Conservation (phyloP, 37 sponge, comb jelly and placozoan genomes). For the Agelas oroides region DNA sequence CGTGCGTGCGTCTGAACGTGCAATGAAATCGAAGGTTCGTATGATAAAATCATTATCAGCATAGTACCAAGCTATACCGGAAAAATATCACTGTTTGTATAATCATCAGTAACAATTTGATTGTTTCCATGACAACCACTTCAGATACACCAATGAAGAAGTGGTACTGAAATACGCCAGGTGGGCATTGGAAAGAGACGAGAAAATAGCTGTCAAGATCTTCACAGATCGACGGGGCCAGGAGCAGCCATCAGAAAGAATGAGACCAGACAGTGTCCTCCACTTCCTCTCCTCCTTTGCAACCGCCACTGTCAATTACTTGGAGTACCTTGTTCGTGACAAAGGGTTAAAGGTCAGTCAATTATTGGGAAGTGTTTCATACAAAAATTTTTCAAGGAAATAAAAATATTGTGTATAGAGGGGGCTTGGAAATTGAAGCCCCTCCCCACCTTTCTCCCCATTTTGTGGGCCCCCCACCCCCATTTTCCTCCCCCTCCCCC, state of each 20-base stretch:
- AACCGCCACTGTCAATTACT: constrained; percentile 55
- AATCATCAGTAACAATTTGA: too few species aligned
- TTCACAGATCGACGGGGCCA: constrained; percentile 49
- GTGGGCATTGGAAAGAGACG: constrained; percentile 85
- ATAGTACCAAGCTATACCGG: too few species aligned
- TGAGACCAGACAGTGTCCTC: constrained; percentile 41
- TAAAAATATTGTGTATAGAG: too few species aligned
- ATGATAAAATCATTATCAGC: too few species aligned
- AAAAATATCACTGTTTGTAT: too few species aligned
- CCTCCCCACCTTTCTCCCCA: too few species aligned
- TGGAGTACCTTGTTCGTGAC: constrained; percentile 66
- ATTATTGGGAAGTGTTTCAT: background rate
- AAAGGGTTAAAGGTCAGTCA: constrained; percentile 43
- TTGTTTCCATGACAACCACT: too few species aligned
- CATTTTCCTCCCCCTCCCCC: too few species aligned
- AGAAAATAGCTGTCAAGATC: constrained; percentile 58
- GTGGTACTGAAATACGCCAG: constrained; percentile 78
- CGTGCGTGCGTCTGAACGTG: too few species aligned
- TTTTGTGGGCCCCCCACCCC: too few species aligned
- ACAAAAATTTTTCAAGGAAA: background rate
- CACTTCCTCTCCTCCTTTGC: constrained; percentile 61
- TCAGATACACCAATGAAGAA: constrained; percentile 55
- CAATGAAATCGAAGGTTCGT: too few species aligned
- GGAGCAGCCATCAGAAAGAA: background rate
- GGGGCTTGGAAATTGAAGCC: too few species aligned